Conservation (phyloP, 2,888 invertebrate species). For the Melitaea athalia region DNA sequence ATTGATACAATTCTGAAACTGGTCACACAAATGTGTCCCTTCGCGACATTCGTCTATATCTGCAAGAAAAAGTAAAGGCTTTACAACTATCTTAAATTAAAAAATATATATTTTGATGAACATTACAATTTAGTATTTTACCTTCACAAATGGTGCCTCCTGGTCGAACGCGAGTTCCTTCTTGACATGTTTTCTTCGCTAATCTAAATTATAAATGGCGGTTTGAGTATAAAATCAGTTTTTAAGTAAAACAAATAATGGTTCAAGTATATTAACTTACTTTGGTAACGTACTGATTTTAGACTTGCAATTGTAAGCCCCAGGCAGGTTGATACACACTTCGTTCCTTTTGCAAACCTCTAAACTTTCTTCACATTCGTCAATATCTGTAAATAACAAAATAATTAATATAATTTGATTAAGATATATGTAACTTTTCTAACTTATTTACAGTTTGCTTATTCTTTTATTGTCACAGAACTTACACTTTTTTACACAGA, state of each 20-base stretch:
- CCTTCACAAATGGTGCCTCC: conserved; percentile 85
- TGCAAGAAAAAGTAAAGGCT: conserved; percentile 38
- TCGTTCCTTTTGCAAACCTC: conserved; percentile 90
- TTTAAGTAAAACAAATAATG: not conserved
- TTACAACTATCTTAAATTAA: not conserved
- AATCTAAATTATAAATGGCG: conserved; percentile 8
- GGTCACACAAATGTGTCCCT: conserved; percentile 72
- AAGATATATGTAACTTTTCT: no score
- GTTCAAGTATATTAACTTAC: conserved; percentile 46
- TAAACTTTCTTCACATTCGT: conserved; percentile 90
- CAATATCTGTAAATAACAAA: conserved; percentile 85
- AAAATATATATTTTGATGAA: not conserved
- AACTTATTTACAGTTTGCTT: no score
- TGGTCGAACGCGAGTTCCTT: conserved; percentile 76
- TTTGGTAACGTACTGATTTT: conserved; percentile 75
- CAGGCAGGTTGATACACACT: conserved; percentile 92
- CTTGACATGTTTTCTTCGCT: conserved; percentile 81
- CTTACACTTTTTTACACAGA: no score
- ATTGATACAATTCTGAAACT: conserved; percentile 78
- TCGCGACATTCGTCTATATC: conserved; percentile 94
- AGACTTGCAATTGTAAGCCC: conserved; percentile 90
- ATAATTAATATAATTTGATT: no score
- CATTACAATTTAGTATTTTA: conserved; percentile 33
- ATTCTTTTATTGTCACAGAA: no score
- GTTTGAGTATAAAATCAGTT: not conserved